Percentiles rank a stretch among this genome's conserved stretches.
These are phyloP conservation scores for Aquatica leii DNA, from an alignment of 2,888 invertebrate genomes.

Conservation along the genomic window DNA sequence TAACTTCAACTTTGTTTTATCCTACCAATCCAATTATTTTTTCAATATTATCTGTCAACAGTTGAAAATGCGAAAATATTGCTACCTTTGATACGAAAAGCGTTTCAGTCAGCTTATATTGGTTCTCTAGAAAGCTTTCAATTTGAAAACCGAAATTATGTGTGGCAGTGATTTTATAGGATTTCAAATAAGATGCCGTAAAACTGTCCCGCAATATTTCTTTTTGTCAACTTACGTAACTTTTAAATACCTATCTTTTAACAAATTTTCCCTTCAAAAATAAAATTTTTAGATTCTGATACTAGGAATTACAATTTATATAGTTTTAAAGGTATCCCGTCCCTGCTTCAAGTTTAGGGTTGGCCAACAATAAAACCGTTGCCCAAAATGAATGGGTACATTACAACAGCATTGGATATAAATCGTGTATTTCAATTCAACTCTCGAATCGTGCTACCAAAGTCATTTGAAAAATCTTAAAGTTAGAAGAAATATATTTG, in stretches of 20 bases:
- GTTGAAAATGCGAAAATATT: conserved; percentile 33
- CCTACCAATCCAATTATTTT: conserved; percentile 34
- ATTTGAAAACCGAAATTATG: conserved; percentile 33
- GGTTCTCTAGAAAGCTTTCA: conserved; percentile 29
- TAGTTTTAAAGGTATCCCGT: conserved; percentile 49
- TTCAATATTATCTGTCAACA: conserved; percentile 38
- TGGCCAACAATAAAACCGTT: conserved; percentile 56
- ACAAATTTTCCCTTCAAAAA: too few relatives aligned
- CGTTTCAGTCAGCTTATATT: conserved; percentile 37
- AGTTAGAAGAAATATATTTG: too few relatives aligned
- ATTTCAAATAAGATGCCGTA: conserved; percentile 14
- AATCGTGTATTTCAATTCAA: conserved; percentile 29
- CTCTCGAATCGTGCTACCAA: conserved; percentile 13
- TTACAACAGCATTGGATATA: conserved; percentile 33
- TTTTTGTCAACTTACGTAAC: too few relatives aligned
- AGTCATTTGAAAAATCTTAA: conserved; percentile 21
- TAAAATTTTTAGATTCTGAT: conserved; percentile 19
- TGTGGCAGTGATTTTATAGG: conserved; percentile 20
- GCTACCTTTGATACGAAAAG: conserved; percentile 38
- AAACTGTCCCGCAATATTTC: too few relatives aligned
- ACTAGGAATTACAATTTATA: conserved; percentile 42
- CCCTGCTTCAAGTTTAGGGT: conserved; percentile 51
- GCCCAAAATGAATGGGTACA: conserved; percentile 54
- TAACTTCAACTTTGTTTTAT: conserved; percentile 27
- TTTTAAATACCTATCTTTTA: too few relatives aligned